Base-by-base conservation (phyloP, 2,113 vertebrate species). In the Phalacrocorax pelagicus region DNA sequence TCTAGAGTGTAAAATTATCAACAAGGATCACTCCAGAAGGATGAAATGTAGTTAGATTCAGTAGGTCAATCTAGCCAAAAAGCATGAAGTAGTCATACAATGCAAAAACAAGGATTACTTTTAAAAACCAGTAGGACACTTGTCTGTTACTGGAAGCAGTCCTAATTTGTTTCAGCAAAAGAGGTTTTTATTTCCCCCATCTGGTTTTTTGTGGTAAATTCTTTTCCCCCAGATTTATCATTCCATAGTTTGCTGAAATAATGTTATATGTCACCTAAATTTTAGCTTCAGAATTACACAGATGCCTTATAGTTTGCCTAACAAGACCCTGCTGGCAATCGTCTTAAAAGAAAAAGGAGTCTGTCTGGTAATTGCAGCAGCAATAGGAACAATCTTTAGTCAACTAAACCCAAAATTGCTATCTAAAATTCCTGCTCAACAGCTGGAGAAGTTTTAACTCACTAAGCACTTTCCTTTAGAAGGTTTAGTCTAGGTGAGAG, bases 81-180 rank as follows among this genome's bases (percentile, higher is more conserved):
- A 63, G 22, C 88, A 42, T 38, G 26, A 91, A 52, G n/a, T 63
- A 86, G 67, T 95, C 72, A 63, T 71, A 67, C 32, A 91, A 30
- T 71, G 22, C 38, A 58, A 94, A 78, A 87, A 5, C 6, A 70
- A 89, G 92, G 32, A 70, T 74, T 61, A 61, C 21, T 61, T 94
- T n/a, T 59, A 59, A 83, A 90, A 87, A 85, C 26, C 51, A 90
- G 34, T 75, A 51, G 81, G 61, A 75, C 61, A 66, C 40, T 92
- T 65, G 42, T n/a, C n/a, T 90, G 40, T 44, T 75, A 91, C 57
- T 95, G 86, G 86, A 96, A 86, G 61, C 44, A 63, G 55, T 94
- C 73, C 65, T 92, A 81, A 92, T 86, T 59, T 89, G n/a, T 91
- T 95, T 71, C 42, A 89, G 69, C 38, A 86, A 94, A 97, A 84